Evolutionary conservation across 2,113 vertebrate genomes (phyloP).

Genomic region (Eurypyga helias): DNA sequence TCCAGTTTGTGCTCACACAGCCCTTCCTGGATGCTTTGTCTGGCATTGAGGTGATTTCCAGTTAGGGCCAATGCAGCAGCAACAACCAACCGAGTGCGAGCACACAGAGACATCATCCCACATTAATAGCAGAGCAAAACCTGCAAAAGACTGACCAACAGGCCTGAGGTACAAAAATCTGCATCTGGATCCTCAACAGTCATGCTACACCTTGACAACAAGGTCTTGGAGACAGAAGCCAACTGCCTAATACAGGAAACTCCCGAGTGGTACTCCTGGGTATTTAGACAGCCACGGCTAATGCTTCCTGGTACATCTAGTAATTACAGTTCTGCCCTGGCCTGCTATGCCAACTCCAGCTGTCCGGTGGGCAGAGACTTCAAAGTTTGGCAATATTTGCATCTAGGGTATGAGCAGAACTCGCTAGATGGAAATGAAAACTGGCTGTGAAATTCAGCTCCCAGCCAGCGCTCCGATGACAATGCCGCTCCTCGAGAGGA

Average conservation of each 20-base stretch:
- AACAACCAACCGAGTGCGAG: neutral
- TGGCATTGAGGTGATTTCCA: neutral
- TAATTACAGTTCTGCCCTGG: rapidly evolving
- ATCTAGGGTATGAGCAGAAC: neutral
- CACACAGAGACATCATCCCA: neutral
- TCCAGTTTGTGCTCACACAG: neutral
- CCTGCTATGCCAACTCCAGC: neutral
- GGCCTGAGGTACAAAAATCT: neutral
- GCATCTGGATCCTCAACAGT: neutral
- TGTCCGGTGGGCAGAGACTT: neutral
- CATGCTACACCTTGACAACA: rapidly evolving
- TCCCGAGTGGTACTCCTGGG: neutral
- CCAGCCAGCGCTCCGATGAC: neutral
- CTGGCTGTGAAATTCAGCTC: neutral
- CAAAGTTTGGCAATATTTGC: neutral
- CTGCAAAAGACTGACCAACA: neutral
- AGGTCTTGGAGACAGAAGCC: neutral
- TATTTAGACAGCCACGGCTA: neutral
- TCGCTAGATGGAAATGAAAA: neutral
- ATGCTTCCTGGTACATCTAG: neutral
- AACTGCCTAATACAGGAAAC: rapidly evolving
- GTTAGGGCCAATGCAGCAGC: neutral
- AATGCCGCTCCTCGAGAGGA: neutral
- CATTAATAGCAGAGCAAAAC: neutral
- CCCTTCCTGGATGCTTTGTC: neutral